Evolutionary conservation across 2,113 vertebrate genomes (phyloP).

Genomic region (Parus major): DNA sequence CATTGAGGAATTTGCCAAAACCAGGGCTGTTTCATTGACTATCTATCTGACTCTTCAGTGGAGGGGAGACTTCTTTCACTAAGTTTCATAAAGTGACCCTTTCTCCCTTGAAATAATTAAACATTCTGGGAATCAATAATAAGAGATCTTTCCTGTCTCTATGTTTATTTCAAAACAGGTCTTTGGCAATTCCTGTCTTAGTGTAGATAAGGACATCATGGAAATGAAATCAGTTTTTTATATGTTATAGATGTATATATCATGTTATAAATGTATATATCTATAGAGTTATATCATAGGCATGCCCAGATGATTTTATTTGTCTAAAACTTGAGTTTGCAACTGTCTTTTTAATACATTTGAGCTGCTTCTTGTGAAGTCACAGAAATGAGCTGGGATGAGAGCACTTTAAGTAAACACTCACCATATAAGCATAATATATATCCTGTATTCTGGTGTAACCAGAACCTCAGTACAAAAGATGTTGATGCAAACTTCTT

Average conservation of each 20-base stretch:
- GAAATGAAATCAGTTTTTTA: not conserved
- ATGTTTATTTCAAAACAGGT: not conserved
- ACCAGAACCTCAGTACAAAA: not conserved
- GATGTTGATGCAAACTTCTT: not conserved
- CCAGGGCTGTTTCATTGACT: not conserved
- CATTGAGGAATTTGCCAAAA: not conserved
- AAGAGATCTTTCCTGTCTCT: not conserved
- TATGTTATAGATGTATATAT: not conserved
- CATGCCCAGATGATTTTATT: not conserved
- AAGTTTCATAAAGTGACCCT: not conserved
- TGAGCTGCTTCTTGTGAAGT: not conserved
- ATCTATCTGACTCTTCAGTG: rapidly evolving
- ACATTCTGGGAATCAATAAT: not conserved
- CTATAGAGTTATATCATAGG: not conserved
- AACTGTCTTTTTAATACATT: not conserved
- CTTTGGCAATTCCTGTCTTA: not conserved
- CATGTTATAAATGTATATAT: not conserved
- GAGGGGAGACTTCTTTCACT: not conserved
- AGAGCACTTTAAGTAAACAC: not conserved
- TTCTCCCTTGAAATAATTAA: not conserved
- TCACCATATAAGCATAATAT: rapidly evolving
- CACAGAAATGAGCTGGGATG: not conserved
- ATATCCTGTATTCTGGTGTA: not conserved
- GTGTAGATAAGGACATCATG: not conserved
- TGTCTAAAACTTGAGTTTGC: not conserved